Conservation (phyloP, 2,797 vertebrate genomes). For the Neostethus bicornis region DNA sequence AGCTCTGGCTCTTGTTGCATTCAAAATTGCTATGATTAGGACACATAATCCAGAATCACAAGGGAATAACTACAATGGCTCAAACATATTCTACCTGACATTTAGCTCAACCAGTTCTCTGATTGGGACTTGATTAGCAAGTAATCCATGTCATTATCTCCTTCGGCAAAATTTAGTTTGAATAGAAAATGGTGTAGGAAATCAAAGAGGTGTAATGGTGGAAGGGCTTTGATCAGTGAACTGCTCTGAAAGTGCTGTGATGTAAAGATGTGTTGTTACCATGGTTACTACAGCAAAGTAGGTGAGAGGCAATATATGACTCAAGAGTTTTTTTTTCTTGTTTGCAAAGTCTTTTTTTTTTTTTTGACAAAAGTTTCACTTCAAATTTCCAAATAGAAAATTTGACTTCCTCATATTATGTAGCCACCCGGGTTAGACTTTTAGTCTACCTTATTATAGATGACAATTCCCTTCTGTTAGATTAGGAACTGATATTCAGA, state of each 20-base stretch:
- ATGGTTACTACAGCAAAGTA: conserved; percentile 69
- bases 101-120: conserved; percentile 85
- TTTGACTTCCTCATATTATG: not conserved
- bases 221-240: conserved; percentile 57
- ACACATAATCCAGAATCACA: conserved; percentile 80
- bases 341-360: conserved; percentile 21
- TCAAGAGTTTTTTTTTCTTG: conserved; percentile 39
- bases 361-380: conserved; percentile 37
- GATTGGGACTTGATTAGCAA: conserved; percentile 98
- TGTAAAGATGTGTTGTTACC: conserved; percentile 65
- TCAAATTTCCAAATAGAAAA: not conserved
- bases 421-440: conserved; percentile 18
- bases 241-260: conserved; percentile 44
- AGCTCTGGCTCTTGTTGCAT: conserved; percentile 58
- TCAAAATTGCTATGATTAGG: conserved; percentile 72
- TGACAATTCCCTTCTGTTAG: conserved; percentile 41
- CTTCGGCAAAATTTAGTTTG: conserved; percentile 92
- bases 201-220: conserved; percentile 77
- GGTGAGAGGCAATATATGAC: conserved; percentile 38
- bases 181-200: conserved; percentile 91
- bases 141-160: conserved; percentile 95
- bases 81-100: conserved; percentile 85
- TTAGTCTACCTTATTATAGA: conserved; percentile 19
- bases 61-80: conserved; percentile 66
- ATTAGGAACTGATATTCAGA: conserved; percentile 55